A percentile compares a stretch with the other conserved stretches of the same genome.
Conservation (phyloP, 2,797 vertebrate species). For the Spondyliosoma cantharus region DNA sequence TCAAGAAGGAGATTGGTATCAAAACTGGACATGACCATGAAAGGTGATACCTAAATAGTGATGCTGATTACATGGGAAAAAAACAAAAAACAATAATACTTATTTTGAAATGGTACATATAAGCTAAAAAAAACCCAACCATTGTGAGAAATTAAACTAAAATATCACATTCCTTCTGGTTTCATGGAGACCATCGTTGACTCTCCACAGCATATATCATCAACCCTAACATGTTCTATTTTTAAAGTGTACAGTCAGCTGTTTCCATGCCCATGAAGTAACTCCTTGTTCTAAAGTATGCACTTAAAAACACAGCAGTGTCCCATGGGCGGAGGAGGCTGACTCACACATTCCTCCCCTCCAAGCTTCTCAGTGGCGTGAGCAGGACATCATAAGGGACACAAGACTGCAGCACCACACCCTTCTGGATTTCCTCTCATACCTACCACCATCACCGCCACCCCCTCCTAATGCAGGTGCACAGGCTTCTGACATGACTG, state of each 20-base stretch:
- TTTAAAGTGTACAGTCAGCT: conserved; percentile 43
- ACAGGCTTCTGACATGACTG: neutral
- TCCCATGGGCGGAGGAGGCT: conserved; percentile 31
- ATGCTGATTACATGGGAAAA: neutral
- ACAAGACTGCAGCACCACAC: conserved; percentile 47
- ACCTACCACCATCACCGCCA: neutral
- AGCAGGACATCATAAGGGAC: conserved; percentile 23
- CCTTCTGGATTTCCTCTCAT: conserved; percentile 16
- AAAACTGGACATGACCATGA: neutral
- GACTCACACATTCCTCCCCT: conserved; percentile 44
- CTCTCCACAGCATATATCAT: conserved; percentile 4
- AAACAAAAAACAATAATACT: neutral
- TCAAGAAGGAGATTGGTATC: neutral
- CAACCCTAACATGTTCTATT: conserved; percentile 32
- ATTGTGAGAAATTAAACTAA: neutral
- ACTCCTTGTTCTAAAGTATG: conserved; percentile 21
- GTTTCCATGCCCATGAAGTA: conserved; percentile 45
- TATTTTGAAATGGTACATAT: too few relatives aligned
- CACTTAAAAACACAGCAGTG: conserved; percentile 29
- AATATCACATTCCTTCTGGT: neutral
- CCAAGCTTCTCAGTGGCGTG: neutral
- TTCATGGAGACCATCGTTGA: neutral
- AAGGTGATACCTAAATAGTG: neutral
- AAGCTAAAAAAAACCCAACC: too few relatives aligned
- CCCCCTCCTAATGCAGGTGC: conserved; percentile 28